Conservation (phyloP, 2,888 invertebrate genomes). For the Lucinisca nassula region DNA sequence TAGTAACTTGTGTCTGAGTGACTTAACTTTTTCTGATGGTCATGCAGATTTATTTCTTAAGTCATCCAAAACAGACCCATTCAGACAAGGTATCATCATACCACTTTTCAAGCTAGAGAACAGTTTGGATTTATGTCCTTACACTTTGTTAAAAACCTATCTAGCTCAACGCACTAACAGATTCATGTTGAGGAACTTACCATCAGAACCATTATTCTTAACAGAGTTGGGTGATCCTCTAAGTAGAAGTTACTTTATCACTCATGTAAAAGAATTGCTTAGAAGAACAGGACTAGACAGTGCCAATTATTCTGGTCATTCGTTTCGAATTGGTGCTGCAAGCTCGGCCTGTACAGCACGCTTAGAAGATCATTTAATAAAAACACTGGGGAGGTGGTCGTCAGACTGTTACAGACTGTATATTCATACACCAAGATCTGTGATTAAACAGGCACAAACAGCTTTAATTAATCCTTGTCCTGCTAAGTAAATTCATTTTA, state of each 20-base stretch:
- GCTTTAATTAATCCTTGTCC: neutral
- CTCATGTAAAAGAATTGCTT: neutral
- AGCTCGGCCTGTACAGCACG: neutral
- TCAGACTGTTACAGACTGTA: constrained; percentile 26
- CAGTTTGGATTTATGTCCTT: neutral
- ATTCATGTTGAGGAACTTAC: neutral
- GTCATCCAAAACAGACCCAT: constrained; percentile 41
- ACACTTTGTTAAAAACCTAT: neutral
- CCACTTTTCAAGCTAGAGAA: neutral
- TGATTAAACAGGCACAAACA: neutral
- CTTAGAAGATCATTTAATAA: neutral
- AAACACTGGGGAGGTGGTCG: constrained; percentile 35
- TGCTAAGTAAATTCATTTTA: no score
- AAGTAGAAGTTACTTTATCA: neutral
- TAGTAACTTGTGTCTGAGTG: neutral
- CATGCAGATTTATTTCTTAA: constrained; percentile 2
- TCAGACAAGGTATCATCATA: constrained; percentile 23
- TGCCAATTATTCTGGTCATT: neutral
- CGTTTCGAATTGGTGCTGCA: neutral
- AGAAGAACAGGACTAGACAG: neutral
- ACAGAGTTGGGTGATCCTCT: neutral
- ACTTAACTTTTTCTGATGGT: neutral
- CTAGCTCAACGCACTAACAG: neutral
- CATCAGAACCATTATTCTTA: neutral
- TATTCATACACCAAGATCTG: constrained; percentile 24